These are phyloP conservation scores for Heliothis subflexa DNA, from an alignment of 1,140 invertebrate species.

Conservation along the genomic window DNA sequence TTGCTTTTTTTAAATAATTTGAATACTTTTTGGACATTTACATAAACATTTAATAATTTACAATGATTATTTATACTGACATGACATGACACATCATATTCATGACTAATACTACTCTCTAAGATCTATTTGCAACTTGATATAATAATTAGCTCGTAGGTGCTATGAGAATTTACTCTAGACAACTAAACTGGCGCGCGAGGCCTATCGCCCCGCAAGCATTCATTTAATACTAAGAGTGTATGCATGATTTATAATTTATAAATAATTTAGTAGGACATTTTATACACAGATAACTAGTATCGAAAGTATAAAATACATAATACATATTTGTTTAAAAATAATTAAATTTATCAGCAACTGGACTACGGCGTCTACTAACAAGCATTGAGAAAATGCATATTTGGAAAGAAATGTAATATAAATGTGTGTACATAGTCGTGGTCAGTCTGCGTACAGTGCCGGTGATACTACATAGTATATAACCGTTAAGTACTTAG, in stretches of 20 bases:
- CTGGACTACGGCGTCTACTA: conserved; percentile 61
- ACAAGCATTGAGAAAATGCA: conserved; percentile 79
- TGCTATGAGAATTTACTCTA: conserved; percentile 83
- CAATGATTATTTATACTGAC: conserved; percentile 86
- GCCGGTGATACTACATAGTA: conserved; percentile 53
- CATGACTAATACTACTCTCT: conserved; percentile 81
- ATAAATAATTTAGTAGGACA: conserved; percentile 82
- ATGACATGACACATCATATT: conserved; percentile 85
- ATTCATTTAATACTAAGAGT: conserved; percentile 80
- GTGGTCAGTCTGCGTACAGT: conserved; percentile 66
- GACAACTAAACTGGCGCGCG: conserved; percentile 77
- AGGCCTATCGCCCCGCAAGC: conserved; percentile 80
- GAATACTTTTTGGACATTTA: conserved; percentile 86
- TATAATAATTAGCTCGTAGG: conserved; percentile 79
- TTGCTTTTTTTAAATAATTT: conserved; percentile 85
- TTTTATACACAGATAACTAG: conserved; percentile 77
- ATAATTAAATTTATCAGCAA: conserved; percentile 49
- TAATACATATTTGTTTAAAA: conserved; percentile 42
- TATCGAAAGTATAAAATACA: conserved; percentile 69
- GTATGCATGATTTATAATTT: conserved; percentile 83
- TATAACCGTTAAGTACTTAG: conserved; percentile 50
- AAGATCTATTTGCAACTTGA: conserved; percentile 83
- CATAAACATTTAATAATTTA: conserved; percentile 87
- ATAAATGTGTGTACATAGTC: conserved; percentile 51
- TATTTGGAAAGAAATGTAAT: conserved; percentile 75